phyloP scores from a whole-genome alignment of 2,888 invertebrate genomes.

The Acronicta psi region DNA sequence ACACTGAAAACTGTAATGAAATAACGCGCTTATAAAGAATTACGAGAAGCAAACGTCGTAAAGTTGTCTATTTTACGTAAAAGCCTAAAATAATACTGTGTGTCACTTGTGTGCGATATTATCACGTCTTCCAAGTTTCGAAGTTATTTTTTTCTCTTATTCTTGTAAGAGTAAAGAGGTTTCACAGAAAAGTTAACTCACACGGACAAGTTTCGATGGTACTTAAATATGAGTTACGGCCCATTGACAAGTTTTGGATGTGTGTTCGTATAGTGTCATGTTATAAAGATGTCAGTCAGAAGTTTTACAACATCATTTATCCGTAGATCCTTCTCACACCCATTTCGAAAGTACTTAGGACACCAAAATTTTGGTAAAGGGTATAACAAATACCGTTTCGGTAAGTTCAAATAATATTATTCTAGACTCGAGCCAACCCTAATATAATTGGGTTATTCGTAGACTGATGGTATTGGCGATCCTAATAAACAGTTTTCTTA shows the following conservation, averaged over 20 bases:
- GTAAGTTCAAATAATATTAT: neutral
- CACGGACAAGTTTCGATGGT: neutral
- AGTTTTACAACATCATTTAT: no score
- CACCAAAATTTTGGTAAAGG: no score
- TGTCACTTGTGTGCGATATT: neutral
- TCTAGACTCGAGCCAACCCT: neutral
- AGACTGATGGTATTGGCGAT: neutral
- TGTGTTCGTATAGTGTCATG: neutral
- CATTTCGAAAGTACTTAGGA: no score
- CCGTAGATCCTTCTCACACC: no score
- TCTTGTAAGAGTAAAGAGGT: neutral
- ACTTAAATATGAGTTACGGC: neutral
- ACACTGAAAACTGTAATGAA: neutral
- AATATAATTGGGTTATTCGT: neutral
- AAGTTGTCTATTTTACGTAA: constrained; percentile 4
- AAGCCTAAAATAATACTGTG: neutral
- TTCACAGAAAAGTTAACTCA: neutral
- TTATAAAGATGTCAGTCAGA: neutral
- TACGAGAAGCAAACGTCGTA: neutral
- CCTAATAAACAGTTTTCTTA: no score
- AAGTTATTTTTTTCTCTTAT: neutral
- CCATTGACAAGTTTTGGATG: neutral
- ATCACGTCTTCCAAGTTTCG: neutral
- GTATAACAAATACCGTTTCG: neutral
- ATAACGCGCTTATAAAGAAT: constrained; percentile 3